Percentiles rank a stretch among this genome's conserved stretches.
phyloP scores from a whole-genome alignment of 2,113 vertebrate genomes.

The Percina caprodes region DNA sequence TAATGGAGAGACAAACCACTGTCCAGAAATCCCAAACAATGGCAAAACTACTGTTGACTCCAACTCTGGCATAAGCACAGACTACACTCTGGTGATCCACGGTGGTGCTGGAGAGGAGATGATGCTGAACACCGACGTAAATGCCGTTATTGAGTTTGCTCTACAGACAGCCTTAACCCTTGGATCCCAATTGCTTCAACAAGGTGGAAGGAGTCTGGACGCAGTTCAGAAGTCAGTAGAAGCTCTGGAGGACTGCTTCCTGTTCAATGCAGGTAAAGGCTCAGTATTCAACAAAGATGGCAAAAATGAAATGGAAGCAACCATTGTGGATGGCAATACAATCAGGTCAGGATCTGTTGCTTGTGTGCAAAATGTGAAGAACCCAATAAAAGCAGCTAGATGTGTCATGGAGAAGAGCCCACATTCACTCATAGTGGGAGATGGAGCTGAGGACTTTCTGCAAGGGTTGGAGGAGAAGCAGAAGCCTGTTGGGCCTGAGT shows the following conservation, averaged over 20 bases:
- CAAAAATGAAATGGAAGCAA: conserved; percentile 84
- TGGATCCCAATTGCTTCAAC: conserved; percentile 75
- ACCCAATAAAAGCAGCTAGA: conserved; percentile 84
- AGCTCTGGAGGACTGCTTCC: conserved; percentile 85
- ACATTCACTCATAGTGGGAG: conserved; percentile 81
- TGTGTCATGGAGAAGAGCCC: conserved; percentile 84
- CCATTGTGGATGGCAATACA: conserved; percentile 80
- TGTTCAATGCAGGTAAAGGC: conserved; percentile 87
- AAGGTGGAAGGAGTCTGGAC: conserved; percentile 81
- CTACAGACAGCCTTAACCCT: conserved; percentile 79
- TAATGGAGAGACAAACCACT: conserved; percentile 38
- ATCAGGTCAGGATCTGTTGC: conserved; percentile 82
- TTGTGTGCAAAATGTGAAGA: conserved; percentile 81
- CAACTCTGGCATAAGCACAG: conserved; percentile 33
- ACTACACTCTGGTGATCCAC: conserved; percentile 83
- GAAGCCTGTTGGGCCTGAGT: conserved; percentile 71
- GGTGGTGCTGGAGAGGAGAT: conserved; percentile 85
- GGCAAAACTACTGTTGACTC: neutral
- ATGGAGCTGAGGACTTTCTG: conserved; percentile 83
- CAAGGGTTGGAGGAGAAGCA: conserved; percentile 59
- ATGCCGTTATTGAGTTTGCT: conserved; percentile 81
- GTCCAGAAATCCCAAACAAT: conserved; percentile 26
- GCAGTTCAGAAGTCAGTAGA: conserved; percentile 84
- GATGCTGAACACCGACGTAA: conserved; percentile 75
- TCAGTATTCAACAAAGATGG: conserved; percentile 84